These are phyloP conservation scores for Ephialtes manifestator DNA, from an alignment of 2,888 invertebrate genomes.

Conservation along the genomic window DNA sequence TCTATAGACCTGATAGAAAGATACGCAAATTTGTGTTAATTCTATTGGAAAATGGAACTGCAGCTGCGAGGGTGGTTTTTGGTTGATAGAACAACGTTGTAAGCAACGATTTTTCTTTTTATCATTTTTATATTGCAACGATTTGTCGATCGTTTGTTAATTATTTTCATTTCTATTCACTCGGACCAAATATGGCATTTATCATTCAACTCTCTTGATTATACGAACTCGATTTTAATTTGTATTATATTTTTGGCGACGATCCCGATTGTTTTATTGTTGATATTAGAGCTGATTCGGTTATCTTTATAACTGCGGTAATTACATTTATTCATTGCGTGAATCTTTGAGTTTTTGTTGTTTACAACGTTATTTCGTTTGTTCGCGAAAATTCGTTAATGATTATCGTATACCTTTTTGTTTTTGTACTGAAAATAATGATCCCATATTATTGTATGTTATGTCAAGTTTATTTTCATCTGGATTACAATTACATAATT, in stretches of 20 bases:
- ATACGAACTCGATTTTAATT: slow-evolving; percentile 36
- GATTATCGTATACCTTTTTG: slow-evolving; percentile 43
- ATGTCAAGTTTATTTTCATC: slow-evolving; percentile 70
- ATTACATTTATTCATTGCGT: slow-evolving; percentile 38
- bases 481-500: slow-evolving; percentile 72
- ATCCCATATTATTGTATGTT: slow-evolving; percentile 62
- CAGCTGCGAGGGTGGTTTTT: slow-evolving; percentile 12
- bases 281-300: slow-evolving; percentile 54
- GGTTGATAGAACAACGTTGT: slow-evolving; percentile 63
- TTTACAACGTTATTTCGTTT: slow-evolving; percentile 68
- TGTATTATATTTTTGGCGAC: slow-evolving; percentile 29
- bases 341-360: slow-evolving; percentile 58
- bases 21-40: slow-evolving; percentile 73
- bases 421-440: slow-evolving; percentile 62
- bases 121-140: not conserved
- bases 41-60: slow-evolving; percentile 25
- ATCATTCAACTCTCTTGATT: slow-evolving; percentile 41
- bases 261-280: slow-evolving; percentile 53
- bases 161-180: slow-evolving; percentile 18
- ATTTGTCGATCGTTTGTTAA: slow-evolving; percentile 34
- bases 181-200: slow-evolving; percentile 35
- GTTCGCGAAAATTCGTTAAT: slow-evolving; percentile 54
- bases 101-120: slow-evolving; percentile 62
- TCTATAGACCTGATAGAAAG: slow-evolving; percentile 82
- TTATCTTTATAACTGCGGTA: slow-evolving; percentile 50